Evolutionary conservation across 1,140 invertebrate genomes (phyloP), one percentile per base, ranked within the genome.

Genomic region (Mercenaria mercenaria): DNA sequence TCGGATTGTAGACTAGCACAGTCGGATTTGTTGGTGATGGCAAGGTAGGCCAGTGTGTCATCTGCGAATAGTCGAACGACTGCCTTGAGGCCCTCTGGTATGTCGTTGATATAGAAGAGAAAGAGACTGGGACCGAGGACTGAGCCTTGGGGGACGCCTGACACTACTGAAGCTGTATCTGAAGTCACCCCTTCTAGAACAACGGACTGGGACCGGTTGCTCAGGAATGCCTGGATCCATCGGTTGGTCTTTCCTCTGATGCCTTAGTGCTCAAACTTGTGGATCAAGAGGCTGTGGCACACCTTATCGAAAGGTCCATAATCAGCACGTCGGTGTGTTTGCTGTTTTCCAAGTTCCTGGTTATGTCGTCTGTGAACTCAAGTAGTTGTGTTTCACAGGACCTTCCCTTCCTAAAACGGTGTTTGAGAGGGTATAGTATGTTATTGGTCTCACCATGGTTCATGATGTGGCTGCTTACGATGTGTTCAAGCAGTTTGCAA

Each of bases 31-130:
- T 23, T n/a, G 32, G 34, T 69, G 41, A 81, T 61, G 37, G 32
- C 72, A 13, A 76, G 15, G 41, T 76, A 76, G 6, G 74, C 43
- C 20, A 52, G 13, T 6, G 89, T 80, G 52, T 90, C 82, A 81
- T 90, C 89, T 56, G 89, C 82, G 77, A 90, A 90, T 20, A 90
- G 72, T 18, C 52, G 34, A 15, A 80, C 82, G 18, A n/a, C 59
- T 23, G 64, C 72, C 3, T 83, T 59, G 26, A 83, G 29, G 43
- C 43, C 32, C 74, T 76, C 74, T 18, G 88, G 77, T n/a, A 88
- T 61, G 69, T 84, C 90, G 82, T 91, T 91, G n/a, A 91, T 77
- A 43, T 76, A 91, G 77, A 88, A 74, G 18, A 91, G 47, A 52
- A 91, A 88, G 0, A 91, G 43, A n/a, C 76, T 34, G 1, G 82